Conservation (phyloP, 1,140 invertebrate species). For the Pollicipes pollicipes region DNA sequence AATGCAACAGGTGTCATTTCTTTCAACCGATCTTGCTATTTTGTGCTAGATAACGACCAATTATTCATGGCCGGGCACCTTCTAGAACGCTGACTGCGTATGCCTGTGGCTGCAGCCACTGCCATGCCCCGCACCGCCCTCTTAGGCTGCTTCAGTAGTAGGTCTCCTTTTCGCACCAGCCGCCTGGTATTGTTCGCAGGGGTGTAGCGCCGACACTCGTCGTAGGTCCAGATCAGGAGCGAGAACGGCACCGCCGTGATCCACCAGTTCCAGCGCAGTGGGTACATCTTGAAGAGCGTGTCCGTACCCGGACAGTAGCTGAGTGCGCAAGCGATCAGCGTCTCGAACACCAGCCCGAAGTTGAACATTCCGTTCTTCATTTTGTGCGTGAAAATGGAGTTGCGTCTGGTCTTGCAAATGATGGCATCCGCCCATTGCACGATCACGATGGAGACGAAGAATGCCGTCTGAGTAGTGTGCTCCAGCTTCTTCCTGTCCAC, state of each 20-base stretch:
- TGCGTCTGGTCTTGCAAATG: conserved; percentile 91
- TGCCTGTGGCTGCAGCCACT: too few species aligned
- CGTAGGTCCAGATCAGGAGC: conserved; percentile 93
- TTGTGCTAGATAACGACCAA: too few species aligned
- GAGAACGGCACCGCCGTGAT: conserved; percentile 90
- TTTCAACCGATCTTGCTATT: too few species aligned
- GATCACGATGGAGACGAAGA: conserved; percentile 94
- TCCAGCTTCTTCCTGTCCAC: conserved; percentile 84
- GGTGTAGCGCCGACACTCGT: conserved; percentile 89
- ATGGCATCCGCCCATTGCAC: conserved; percentile 98
- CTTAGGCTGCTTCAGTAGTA: too few species aligned
- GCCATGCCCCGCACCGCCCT: too few species aligned
- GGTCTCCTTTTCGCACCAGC: conserved; percentile 96
- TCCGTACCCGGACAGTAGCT: conserved; percentile 93
- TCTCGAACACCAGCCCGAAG: conserved; percentile 87
- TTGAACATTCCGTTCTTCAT: conserved; percentile 94
- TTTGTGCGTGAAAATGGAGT: conserved; percentile 91
- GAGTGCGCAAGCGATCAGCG: conserved; percentile 75
- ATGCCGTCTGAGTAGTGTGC: conserved; percentile 94
- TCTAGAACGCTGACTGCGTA: too few species aligned
- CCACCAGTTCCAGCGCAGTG: conserved; percentile 71
- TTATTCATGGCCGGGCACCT: too few species aligned
- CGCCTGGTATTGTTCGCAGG: conserved; percentile 88
- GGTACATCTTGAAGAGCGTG: conserved; percentile 88
- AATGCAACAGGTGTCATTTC: too few species aligned